Evolutionary conservation across 2,797 vertebrate species (phyloP), one percentile per base, ranked within the genome.

Genomic region (Acanthiza pusilla): DNA sequence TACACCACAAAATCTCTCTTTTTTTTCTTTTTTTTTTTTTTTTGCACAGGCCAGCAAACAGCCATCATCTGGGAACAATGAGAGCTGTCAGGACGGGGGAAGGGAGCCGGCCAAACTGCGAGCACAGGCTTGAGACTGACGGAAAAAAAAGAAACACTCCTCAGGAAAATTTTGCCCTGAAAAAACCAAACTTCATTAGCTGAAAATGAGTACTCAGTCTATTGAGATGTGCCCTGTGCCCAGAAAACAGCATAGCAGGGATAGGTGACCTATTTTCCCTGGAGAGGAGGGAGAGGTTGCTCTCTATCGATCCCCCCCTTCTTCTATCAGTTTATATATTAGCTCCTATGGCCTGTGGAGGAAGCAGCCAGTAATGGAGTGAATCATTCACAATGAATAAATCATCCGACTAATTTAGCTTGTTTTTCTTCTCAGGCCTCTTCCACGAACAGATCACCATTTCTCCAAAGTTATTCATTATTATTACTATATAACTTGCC

Each of bases 61-160:
- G 82, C 76, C 85, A 86, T 93, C 92, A 91, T 96, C 73, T 95
- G 94, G 70, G 63, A 96, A 92, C 85, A 93, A 93, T 94, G 96
- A 90, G 79, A 96, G 66, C 92, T 94, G 89, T 94, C 91, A 94
- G 82, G 82, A 88, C 16, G 4, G 79, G 85, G 79, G 82, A 88
- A 93, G 89, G 79, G 88, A 93, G 74, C 30, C 3, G 1, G 80
- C 55, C 90, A 87, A 94, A 97, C 55, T 91, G 65, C 0, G 3
- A 89, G 66, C 26, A 0, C 0, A 0, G 72, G 72, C 89, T 85
- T 8, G 0, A 88, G 73, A 91, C 53, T 0, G 15, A 67, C 9
- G 13, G 50, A 34, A 78, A 63, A 87, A 70, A 70, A 89, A 43
- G 55, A 78, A 91, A 67, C 42, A 34, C 7, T 85, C n/a, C 67